phyloP scores from a whole-genome alignment of 2,888 invertebrate genomes.

The Hymenopus coronatus region DNA sequence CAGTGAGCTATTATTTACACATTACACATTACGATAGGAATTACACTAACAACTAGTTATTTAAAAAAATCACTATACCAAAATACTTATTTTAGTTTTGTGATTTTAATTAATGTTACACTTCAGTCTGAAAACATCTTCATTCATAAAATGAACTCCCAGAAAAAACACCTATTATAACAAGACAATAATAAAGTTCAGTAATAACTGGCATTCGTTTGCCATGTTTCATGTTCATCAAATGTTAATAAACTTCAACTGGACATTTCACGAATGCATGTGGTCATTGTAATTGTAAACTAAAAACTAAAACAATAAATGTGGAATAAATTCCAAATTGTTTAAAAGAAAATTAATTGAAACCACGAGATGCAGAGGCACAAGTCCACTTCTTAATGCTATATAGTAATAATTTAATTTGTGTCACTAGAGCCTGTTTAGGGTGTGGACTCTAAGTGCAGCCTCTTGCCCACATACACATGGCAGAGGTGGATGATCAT shows the following conservation, averaged over 20 bases:
- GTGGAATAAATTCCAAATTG: no score
- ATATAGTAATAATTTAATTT: no score
- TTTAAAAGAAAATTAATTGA: no score
- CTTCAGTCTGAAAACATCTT: background rate
- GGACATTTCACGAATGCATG: background rate
- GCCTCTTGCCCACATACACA: no score
- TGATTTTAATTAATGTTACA: background rate
- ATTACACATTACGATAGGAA: background rate
- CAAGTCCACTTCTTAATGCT: no score
- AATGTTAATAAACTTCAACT: background rate
- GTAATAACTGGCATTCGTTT: background rate
- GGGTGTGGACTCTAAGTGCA: no score
- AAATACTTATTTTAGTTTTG: background rate
- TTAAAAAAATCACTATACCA: constrained; percentile 15
- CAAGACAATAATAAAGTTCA: background rate
- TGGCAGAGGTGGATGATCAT: no score
- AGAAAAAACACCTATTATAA: background rate
- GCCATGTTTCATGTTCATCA: background rate
- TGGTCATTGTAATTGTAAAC: background rate
- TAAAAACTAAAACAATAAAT: background rate
- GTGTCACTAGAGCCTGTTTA: no score
- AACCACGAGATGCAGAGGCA: no score
- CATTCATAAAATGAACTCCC: background rate
- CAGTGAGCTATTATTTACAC: background rate
- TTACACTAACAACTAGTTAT: background rate